Evolutionary conservation across 2,888 invertebrate species (phyloP).

Genomic region (Dasysyrphus tricinctus): DNA sequence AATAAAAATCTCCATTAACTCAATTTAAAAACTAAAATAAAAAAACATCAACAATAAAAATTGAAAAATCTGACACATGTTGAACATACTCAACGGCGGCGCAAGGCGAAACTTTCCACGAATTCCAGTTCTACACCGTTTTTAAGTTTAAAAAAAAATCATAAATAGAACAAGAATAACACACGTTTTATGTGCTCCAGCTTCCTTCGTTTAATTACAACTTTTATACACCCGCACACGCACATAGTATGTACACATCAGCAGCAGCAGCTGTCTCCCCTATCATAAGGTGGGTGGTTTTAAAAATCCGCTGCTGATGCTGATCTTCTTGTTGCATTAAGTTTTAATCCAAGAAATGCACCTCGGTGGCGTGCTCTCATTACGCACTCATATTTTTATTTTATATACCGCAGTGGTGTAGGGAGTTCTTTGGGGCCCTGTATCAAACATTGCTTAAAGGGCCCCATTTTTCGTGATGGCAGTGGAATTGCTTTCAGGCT

Average conservation of each 20-base stretch:
- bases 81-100: conserved; percentile 50
- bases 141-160: conserved; percentile 44
- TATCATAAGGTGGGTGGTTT: conserved; percentile 65
- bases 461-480: too few relatives aligned
- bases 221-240: background rate
- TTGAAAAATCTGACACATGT: conserved; percentile 61
- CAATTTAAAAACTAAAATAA: background rate
- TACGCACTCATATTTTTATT: background rate
- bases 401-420: too few relatives aligned
- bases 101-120: conserved; percentile 65
- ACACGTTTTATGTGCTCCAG: conserved; percentile 57
- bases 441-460: too few relatives aligned
- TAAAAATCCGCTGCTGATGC: background rate
- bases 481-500: too few relatives aligned
- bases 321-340: conserved; percentile 8
- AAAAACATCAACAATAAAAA: conserved; percentile 32
- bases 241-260: background rate
- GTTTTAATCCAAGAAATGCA: conserved; percentile 35
- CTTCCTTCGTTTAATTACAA: conserved; percentile 71
- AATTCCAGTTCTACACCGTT: conserved; percentile 66
- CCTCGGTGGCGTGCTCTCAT: conserved; percentile 30
- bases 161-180: conserved; percentile 58
- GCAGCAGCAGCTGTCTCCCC: conserved; percentile 46
- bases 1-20: background rate
- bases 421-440: too few relatives aligned